Evolutionary conservation across 2,113 vertebrate species (phyloP).

Genomic region (Meriones unguiculatus): DNA sequence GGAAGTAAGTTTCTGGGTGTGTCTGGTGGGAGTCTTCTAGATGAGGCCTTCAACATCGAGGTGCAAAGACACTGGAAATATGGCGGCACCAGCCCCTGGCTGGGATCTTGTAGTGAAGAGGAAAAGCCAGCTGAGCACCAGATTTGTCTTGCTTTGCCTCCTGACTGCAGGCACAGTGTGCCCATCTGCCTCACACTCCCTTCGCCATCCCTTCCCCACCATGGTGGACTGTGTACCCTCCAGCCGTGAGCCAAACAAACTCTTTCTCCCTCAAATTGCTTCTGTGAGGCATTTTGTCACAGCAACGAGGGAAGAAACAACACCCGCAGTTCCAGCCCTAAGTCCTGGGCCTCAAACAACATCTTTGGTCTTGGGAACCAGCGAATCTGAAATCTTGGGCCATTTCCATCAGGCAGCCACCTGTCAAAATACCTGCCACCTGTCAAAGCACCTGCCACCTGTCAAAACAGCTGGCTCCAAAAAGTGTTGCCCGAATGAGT

Average conservation of each 20-base stretch:
- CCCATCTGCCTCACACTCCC: not conserved
- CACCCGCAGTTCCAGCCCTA: not conserved
- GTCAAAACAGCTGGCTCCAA: not conserved
- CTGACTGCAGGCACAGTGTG: not conserved
- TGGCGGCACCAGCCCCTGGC: not conserved
- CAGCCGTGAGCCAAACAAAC: not conserved
- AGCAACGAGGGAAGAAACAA: not conserved
- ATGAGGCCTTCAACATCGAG: too few relatives aligned
- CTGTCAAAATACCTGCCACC: not conserved
- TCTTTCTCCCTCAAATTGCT: not conserved
- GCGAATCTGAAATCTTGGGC: not conserved
- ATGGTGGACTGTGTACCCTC: too few relatives aligned
- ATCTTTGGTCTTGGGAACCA: not conserved
- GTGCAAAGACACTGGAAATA: not conserved
- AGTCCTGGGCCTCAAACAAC: not conserved
- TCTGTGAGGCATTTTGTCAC: not conserved
- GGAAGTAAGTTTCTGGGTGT: too few relatives aligned
- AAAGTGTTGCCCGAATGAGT: constrained; percentile 22
- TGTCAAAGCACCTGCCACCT: not conserved
- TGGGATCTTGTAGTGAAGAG: not conserved
- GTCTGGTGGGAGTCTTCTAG: not conserved
- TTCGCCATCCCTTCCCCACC: not conserved
- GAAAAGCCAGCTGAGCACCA: not conserved
- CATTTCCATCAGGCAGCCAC: not conserved
- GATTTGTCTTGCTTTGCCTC: too few relatives aligned